Evolutionary conservation across 1,140 invertebrate genomes (phyloP).

Genomic region (Pygmarrhopalites habei): DNA sequence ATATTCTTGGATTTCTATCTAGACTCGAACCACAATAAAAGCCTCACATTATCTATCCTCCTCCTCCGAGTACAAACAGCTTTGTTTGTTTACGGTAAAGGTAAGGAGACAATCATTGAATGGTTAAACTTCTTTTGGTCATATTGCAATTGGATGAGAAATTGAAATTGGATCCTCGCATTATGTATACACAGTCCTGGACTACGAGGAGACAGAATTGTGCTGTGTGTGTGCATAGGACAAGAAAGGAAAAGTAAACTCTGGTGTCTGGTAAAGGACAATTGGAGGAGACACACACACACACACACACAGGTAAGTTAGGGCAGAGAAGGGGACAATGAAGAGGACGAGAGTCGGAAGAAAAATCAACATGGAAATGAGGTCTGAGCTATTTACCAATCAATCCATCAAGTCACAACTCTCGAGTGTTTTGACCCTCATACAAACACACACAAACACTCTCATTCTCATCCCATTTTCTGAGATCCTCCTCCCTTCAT

Average conservation of each 20-base stretch:
- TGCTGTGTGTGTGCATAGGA: not conserved
- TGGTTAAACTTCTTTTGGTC: not conserved
- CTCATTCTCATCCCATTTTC: too few species aligned
- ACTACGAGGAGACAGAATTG: not conserved
- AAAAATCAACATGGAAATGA: slow-evolving; percentile 7
- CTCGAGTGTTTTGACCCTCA: too few species aligned
- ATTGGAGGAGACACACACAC: not conserved
- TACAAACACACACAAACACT: too few species aligned
- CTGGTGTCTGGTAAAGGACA: not conserved
- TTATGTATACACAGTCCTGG: not conserved
- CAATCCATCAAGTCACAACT: slow-evolving; percentile 10
- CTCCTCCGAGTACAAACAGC: too few species aligned
- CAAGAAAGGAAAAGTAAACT: not conserved
- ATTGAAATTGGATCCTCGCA: not conserved
- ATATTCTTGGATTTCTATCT: too few species aligned
- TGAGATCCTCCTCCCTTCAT: too few species aligned
- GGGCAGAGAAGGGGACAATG: not conserved
- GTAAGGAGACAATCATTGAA: not conserved
- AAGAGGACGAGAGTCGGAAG: not conserved
- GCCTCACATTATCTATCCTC: too few species aligned
- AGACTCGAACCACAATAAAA: too few species aligned
- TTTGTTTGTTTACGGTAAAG: not conserved
- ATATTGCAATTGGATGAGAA: not conserved
- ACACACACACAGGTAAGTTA: not conserved
- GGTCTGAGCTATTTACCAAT: not conserved